phyloP scores from a whole-genome alignment of 2,113 vertebrate species.

The Gnathonemus longibarbis region DNA sequence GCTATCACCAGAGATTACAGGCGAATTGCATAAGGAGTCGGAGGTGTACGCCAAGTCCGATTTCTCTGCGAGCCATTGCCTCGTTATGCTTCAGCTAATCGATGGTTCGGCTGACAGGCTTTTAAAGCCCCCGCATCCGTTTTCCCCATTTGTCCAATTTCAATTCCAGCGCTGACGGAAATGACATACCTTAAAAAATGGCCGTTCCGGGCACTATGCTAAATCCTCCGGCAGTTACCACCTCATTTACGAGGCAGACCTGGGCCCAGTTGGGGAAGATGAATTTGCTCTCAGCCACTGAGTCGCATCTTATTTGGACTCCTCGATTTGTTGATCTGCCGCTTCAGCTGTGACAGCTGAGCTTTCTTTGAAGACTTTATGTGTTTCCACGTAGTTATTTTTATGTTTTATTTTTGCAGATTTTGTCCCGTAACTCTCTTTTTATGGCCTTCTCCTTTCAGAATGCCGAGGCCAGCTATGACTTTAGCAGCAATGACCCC shows the following conservation, averaged over 20 bases:
- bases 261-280: background rate
- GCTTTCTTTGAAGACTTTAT: background rate
- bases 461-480: slow-evolving; percentile 96
- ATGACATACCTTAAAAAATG: slow-evolving; percentile 3
- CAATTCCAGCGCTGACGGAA: background rate
- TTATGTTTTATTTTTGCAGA: background rate
- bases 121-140: background rate
- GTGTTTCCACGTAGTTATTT: background rate
- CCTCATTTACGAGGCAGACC: background rate
- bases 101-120: slow-evolving; percentile 1
- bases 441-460: slow-evolving; percentile 60
- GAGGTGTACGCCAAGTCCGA: background rate
- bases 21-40: background rate
- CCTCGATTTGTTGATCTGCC: background rate
- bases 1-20: background rate
- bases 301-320: background rate
- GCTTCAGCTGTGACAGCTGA: background rate
- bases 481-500: slow-evolving; percentile 98
- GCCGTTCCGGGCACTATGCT: background rate
- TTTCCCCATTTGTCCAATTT: background rate
- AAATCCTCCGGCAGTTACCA: background rate
- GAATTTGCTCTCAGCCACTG: background rate
- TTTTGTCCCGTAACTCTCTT: slow-evolving; percentile 10
- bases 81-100: background rate
- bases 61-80: background rate